A percentile compares a stretch with the other conserved stretches of the same genome.
Conservation (phyloP, 2,797 vertebrate genomes). For the Taeniopygia guttata region DNA sequence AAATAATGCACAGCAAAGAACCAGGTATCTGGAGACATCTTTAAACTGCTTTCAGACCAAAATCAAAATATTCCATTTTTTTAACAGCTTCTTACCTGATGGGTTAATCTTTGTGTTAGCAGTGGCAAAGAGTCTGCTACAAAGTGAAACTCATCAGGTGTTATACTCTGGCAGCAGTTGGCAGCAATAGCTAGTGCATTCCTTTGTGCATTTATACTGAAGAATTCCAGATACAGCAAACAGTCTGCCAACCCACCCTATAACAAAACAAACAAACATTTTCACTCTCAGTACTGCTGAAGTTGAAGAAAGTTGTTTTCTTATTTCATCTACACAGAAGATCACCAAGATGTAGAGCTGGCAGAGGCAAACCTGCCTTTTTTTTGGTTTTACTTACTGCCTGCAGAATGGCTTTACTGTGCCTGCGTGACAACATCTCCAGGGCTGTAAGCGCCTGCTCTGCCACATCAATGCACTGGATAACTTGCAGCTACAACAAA, state of each 20-base stretch:
- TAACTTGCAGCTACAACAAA: constrained; percentile 89
- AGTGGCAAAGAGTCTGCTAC: constrained; percentile 96
- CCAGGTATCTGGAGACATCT: neutral
- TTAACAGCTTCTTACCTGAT: constrained; percentile 84
- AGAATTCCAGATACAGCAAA: constrained; percentile 97
- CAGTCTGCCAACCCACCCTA: constrained; percentile 96
- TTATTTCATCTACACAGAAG: neutral
- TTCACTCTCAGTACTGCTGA: neutral
- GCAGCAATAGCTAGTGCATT: constrained; percentile 98
- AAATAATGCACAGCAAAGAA: neutral
- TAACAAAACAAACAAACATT: neutral
- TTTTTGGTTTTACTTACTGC: constrained; percentile 82
- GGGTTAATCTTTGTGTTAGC: constrained; percentile 96
- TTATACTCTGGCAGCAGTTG: constrained; percentile 99
- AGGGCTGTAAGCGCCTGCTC: constrained; percentile 97
- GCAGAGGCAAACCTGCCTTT: neutral
- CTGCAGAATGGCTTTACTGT: constrained; percentile 99
- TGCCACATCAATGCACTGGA: constrained; percentile 99
- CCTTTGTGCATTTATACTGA: constrained; percentile 99
- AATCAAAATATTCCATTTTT: neutral
- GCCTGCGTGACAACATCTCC: constrained; percentile 97
- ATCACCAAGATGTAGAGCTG: neutral
- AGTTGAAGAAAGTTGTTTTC: neutral
- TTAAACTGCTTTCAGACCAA: neutral
- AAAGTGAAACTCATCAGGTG: constrained; percentile 98